Percentiles rank a stretch among this genome's conserved stretches.
Evolutionary conservation across 2,113 vertebrate genomes (phyloP).

Genomic region (Xiphorhynchus elegans): DNA sequence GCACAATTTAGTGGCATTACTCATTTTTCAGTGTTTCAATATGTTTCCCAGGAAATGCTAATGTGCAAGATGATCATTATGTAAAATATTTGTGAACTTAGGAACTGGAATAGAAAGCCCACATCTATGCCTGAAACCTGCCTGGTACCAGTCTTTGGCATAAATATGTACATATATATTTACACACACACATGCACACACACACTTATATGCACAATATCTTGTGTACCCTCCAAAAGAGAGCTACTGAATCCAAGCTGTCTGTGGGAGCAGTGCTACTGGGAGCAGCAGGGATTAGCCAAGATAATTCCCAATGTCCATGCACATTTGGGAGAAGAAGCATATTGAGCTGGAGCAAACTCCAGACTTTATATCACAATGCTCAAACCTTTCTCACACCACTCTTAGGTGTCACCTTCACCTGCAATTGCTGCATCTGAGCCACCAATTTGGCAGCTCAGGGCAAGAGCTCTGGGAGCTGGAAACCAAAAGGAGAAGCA

Average conservation of each 20-base stretch:
- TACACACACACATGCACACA: neutral
- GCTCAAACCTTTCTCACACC: neutral
- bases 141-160: neutral
- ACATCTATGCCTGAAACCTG: neutral
- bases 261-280: fast-evolving
- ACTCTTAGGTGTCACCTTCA: fast-evolving
- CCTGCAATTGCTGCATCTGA: neutral
- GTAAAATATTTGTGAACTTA: neutral
- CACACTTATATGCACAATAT: neutral
- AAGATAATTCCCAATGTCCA: neutral
- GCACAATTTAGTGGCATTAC: neutral
- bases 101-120: neutral
- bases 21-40: neutral
- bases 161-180: neutral
- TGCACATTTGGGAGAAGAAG: neutral
- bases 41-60: neutral
- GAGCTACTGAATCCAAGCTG: neutral
- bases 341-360: neutral
- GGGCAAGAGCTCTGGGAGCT: neutral
- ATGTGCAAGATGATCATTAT: neutral
- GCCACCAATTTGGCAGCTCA: neutral
- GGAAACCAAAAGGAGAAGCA: neutral
- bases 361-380: fast-evolving
- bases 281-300: neutral
- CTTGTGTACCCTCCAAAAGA: neutral